Base-by-base conservation (phyloP, 2,113 vertebrate genomes). In the Plecturocebus donacophilus region DNA sequence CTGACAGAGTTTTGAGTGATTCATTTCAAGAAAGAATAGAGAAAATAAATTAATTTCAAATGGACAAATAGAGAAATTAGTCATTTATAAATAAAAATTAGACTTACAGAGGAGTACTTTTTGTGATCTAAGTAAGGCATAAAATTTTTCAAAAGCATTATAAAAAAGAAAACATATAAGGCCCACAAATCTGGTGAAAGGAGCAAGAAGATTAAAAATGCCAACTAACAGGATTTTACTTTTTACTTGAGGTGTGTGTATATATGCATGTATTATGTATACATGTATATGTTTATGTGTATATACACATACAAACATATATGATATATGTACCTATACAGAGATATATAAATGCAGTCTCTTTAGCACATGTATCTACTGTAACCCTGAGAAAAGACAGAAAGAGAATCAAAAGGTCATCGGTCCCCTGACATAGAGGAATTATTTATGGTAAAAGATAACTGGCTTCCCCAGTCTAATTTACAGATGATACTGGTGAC, bases 71-170 rank as follows among this genome's bases (percentile, higher is more conserved):
- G 61, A 95, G 9, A 35, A 87, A 82, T 71, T n/a, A 73, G 23
- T 94, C 47, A 87, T 81, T 88, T 64, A 92, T 83, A 47, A 89
- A 52, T 23, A 90, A 85, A 96, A 79, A 80, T 97, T 61, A 85
- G 40, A 85, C 17, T 38, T 88, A 21, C 16, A 79, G 35, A n/a
- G 70, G 77, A 80, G 25, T n/a, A 61, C 38, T 90, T 90, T 76
- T 45, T 49, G 8, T 77, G 11, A 89, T 94, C 32, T 87, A 64
- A 42, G 54, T 32, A 76, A 84, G 8, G 56, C 32, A 58, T 38
- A 21, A 80, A 73, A 80, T 84, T 0, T 40, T 95, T 82, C 23
- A 92, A 61, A 83, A 70, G 5, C 94, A 82, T 75, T 83, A 35
- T 61, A 61, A 85, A 83, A 19, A 20, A 79, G 27, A 82, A 92